A percentile compares a stretch with the other conserved stretches of the same genome.
phyloP scores from a whole-genome alignment of 2,888 invertebrate species.

The Acrobasis suavella region DNA sequence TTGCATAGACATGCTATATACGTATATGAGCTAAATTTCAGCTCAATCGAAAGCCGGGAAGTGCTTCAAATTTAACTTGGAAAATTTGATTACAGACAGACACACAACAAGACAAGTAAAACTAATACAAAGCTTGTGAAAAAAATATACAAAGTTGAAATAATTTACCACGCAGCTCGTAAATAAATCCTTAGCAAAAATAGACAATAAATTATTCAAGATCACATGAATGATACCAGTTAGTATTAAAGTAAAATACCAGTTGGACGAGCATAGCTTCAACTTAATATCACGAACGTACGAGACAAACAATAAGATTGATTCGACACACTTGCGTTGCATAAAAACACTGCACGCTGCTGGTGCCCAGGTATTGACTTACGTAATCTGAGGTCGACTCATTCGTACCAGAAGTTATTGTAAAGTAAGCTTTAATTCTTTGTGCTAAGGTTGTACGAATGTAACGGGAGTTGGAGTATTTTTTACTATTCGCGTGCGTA shows the following conservation, averaged over 20 bases:
- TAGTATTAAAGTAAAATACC: background rate
- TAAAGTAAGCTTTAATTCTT: background rate
- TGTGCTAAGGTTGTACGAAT: background rate
- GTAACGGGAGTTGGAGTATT: conserved; percentile 13
- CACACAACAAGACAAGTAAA: too few relatives aligned
- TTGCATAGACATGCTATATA: too few relatives aligned
- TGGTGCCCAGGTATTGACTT: conserved; percentile 9
- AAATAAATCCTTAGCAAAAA: too few relatives aligned
- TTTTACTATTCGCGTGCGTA: conserved; percentile 6
- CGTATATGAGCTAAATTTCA: too few relatives aligned
- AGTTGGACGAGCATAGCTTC: background rate
- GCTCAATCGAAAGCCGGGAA: too few relatives aligned
- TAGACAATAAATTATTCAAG: too few relatives aligned
- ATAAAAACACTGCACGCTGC: conserved; percentile 12
- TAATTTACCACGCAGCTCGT: too few relatives aligned
- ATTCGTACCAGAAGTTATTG: background rate
- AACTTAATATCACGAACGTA: background rate
- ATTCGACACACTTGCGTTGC: conserved; percentile 18
- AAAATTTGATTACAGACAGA: too few relatives aligned
- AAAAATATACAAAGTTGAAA: too few relatives aligned
- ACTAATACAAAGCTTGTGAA: too few relatives aligned
- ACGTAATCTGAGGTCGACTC: conserved; percentile 9
- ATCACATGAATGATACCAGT: too few relatives aligned
- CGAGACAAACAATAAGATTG: conserved; percentile 14
- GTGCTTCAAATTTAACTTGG: too few relatives aligned